Conservation (phyloP, 2,113 vertebrate species). For the Syrrhaptes paradoxus region DNA sequence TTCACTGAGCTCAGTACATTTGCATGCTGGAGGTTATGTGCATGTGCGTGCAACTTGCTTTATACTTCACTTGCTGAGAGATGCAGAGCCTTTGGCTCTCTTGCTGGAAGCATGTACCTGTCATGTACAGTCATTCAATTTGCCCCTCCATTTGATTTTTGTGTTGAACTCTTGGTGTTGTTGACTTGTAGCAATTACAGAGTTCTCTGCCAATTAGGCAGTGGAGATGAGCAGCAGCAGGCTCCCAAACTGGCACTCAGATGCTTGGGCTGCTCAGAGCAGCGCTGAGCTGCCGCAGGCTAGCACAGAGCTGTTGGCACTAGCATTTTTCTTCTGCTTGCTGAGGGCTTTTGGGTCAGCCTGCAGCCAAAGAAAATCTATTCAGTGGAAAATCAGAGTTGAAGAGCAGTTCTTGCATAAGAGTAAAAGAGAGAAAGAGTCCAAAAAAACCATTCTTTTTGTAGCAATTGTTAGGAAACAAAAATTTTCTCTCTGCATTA, state of each 20-base stretch:
- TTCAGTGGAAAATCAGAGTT: not conserved
- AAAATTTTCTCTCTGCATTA: not conserved
- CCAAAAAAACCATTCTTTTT: not conserved
- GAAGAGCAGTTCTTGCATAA: not conserved
- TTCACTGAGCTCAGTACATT: not conserved
- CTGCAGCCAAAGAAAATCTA: constrained; percentile 17
- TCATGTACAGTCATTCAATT: not conserved
- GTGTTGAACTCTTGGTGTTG: not conserved
- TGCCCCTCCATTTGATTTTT: not conserved
- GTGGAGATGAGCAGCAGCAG: not conserved
- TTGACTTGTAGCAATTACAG: not conserved
- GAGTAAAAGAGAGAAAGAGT: not conserved
- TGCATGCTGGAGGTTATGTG: not conserved
- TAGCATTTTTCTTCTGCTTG: constrained; percentile 32
- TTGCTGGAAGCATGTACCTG: not conserved
- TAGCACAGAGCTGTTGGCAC: constrained; percentile 38
- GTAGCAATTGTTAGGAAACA: not conserved
- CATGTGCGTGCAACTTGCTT: not conserved
- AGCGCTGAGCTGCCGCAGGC: constrained; percentile 4
- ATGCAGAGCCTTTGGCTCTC: not conserved
- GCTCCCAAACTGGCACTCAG: not conserved
- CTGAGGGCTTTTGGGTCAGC: constrained; percentile 38
- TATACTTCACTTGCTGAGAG: not conserved
- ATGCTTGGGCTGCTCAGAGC: not conserved
- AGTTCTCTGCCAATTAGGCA: constrained; percentile 40